phyloP scores from a whole-genome alignment of 1,140 invertebrate genomes.

The Tenebrio molitor region DNA sequence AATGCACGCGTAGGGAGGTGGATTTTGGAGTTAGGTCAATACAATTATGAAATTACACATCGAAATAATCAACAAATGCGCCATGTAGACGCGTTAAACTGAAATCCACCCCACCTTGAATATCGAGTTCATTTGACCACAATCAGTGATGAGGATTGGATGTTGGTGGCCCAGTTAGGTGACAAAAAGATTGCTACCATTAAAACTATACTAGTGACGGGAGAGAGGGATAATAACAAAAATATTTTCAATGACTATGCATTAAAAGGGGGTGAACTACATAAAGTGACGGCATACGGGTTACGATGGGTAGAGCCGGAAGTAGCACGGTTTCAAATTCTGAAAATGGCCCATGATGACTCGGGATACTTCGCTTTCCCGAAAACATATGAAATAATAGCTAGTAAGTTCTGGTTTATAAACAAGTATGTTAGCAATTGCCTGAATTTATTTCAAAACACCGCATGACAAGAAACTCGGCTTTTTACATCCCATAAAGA shows the following conservation, averaged over 20 bases:
- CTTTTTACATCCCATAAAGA: conserved; percentile 51
- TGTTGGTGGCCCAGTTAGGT: conserved; percentile 58
- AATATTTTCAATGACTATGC: conserved; percentile 43
- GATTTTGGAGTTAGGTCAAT: conserved; percentile 16
- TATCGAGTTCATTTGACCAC: conserved; percentile 8
- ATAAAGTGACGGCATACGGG: not conserved
- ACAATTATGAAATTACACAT: conserved; percentile 42
- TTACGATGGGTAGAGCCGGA: not conserved
- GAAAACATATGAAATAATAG: conserved; percentile 55
- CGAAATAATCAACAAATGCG: conserved; percentile 56
- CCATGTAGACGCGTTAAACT: conserved; percentile 65
- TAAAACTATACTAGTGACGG: conserved; percentile 54
- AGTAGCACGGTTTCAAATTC: conserved; percentile 53
- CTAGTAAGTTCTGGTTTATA: conserved; percentile 52
- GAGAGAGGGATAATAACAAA: conserved; percentile 46
- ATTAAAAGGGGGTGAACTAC: conserved; percentile 39
- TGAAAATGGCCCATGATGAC: conserved; percentile 61
- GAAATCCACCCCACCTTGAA: conserved; percentile 52
- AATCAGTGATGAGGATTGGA: conserved; percentile 57
- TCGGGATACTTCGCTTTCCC: conserved; percentile 59
- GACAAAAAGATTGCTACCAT: conserved; percentile 49
- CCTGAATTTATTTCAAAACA: conserved; percentile 47
- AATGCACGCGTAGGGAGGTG: conserved; percentile 42
- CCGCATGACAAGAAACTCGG: conserved; percentile 43
- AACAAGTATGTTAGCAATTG: conserved; percentile 49